These are phyloP conservation scores for Blomia tropicalis DNA, from an alignment of 2,888 invertebrate genomes.

Conservation along the genomic window DNA sequence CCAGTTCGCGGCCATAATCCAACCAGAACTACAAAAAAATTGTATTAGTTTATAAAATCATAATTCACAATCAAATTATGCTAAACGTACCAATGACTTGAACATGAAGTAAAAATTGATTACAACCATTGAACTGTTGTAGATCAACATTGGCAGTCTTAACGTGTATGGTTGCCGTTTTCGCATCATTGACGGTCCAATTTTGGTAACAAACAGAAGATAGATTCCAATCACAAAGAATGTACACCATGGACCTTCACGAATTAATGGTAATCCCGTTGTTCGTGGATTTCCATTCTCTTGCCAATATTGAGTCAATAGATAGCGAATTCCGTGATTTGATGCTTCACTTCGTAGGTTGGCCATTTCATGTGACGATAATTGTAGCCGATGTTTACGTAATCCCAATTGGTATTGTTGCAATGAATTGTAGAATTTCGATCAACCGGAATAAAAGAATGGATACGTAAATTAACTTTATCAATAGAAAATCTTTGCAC, in stretches of 20 bases:
- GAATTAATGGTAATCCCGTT: conserved; percentile 17
- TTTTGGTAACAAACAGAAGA: conserved; percentile 15
- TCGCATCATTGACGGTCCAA: conserved; percentile 24
- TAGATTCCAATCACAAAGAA: conserved; percentile 14
- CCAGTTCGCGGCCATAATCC: conserved; percentile 8
- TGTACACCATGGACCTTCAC: conserved; percentile 24
- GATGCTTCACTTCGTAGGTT: not conserved
- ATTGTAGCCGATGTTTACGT: not conserved
- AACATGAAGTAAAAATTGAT: conserved; percentile 20
- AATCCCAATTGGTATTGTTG: not conserved
- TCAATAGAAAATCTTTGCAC: too few species aligned
- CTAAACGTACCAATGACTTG: not conserved
- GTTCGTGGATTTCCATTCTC: conserved; percentile 22
- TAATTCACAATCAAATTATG: not conserved
- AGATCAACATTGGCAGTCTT: conserved; percentile 15
- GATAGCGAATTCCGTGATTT: conserved; percentile 10
- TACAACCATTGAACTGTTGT: conserved; percentile 19
- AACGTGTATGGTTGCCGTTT: conserved; percentile 19
- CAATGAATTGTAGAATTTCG: not conserved
- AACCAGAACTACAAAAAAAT: not conserved
- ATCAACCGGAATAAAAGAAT: not conserved
- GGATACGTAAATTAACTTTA: not conserved
- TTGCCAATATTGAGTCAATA: conserved; percentile 21
- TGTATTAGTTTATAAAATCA: not conserved
- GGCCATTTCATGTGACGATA: not conserved